Percentiles rank a stretch among this genome's conserved stretches.
Evolutionary conservation across 2,888 invertebrate species (phyloP).

Genomic region (Brassicogethes aeneus): DNA sequence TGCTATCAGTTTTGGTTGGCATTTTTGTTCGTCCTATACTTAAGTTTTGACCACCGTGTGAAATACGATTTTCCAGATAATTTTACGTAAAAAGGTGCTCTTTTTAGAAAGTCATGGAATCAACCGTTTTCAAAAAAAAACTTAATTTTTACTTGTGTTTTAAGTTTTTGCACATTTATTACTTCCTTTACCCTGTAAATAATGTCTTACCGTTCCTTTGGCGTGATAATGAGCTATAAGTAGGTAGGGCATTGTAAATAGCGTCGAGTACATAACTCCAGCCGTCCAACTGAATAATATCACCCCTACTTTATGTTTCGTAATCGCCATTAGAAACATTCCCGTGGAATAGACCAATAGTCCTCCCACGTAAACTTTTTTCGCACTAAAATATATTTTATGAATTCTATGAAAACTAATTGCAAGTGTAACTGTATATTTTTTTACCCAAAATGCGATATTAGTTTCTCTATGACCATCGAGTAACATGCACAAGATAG

Average conservation of each 20-base stretch:
- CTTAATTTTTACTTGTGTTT: too few relatives aligned
- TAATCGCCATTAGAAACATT: slow-evolving; percentile 77
- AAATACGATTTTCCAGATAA: too few relatives aligned
- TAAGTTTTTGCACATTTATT: too few relatives aligned
- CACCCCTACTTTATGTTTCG: slow-evolving; percentile 68
- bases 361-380: slow-evolving; percentile 79
- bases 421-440: too few relatives aligned
- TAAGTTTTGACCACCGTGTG: too few relatives aligned
- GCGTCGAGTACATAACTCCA: slow-evolving; percentile 94
- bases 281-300: slow-evolving; percentile 88
- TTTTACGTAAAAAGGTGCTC: too few relatives aligned
- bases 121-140: too few relatives aligned
- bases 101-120: too few relatives aligned
- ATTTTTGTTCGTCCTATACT: too few relatives aligned
- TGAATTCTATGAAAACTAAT: background rate
- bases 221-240: slow-evolving; percentile 91
- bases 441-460: slow-evolving; percentile 57
- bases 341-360: slow-evolving; percentile 81
- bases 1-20: too few relatives aligned
- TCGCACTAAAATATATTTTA: slow-evolving; percentile 56
- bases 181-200: too few relatives aligned
- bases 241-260: slow-evolving; percentile 95
- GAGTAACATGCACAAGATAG: slow-evolving; percentile 93
- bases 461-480: slow-evolving; percentile 75
- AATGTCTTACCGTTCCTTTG: slow-evolving; percentile 75